Percentiles rank a stretch among this genome's conserved stretches.
phyloP scores from a whole-genome alignment of 2,888 invertebrate genomes.

The Morinoia aosen region DNA sequence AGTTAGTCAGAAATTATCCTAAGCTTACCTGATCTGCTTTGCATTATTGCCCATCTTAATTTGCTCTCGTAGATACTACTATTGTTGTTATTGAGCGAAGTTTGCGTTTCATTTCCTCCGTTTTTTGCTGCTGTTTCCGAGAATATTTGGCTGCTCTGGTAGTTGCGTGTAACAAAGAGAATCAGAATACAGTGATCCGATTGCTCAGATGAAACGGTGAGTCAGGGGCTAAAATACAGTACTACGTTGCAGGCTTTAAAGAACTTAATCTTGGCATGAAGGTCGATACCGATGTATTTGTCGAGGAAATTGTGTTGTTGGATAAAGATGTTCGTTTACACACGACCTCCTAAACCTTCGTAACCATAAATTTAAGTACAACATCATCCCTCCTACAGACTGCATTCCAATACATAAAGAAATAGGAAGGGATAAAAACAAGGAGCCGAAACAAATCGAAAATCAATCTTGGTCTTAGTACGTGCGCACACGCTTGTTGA shows the following conservation, averaged over 20 bases:
- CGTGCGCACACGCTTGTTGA: too few species aligned
- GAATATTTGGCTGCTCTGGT: neutral
- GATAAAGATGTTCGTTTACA: neutral
- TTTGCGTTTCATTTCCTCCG: neutral
- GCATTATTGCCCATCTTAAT: too few species aligned
- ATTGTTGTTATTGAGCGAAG: too few species aligned
- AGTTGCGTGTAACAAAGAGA: neutral
- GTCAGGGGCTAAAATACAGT: neutral
- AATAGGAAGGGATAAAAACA: too few species aligned
- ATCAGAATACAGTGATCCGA: neutral
- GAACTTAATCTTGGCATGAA: neutral
- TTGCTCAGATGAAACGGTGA: neutral
- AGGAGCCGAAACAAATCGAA: too few species aligned
- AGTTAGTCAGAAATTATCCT: too few species aligned
- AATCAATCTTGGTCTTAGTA: too few species aligned
- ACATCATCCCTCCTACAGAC: neutral
- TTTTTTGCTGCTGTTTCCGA: neutral
- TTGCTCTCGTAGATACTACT: too few species aligned
- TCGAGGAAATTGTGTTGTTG: neutral
- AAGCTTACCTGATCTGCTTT: too few species aligned
- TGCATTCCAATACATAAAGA: too few species aligned
- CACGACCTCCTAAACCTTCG: neutral
- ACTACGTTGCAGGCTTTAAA: neutral
- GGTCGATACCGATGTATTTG: neutral
- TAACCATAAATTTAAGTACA: neutral